phyloP scores from a whole-genome alignment of 1,140 invertebrate species.

The Branchinecta lynchi region DNA sequence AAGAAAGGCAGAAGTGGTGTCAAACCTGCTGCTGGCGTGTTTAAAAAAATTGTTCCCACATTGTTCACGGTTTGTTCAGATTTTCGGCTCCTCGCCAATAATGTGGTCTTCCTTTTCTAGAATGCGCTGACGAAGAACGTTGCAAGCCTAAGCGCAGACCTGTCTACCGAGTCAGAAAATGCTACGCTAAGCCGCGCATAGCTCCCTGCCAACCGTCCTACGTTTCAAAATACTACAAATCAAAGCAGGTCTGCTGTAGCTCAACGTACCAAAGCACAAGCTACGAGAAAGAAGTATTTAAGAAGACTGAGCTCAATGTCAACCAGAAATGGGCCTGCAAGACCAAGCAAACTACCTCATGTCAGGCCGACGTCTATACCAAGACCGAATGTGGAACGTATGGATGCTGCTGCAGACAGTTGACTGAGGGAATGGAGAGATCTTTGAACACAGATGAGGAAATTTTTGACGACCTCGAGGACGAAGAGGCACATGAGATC shows the following conservation, averaged over 20 bases:
- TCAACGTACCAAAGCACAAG: not conserved
- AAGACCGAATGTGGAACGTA: not conserved
- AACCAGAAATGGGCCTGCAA: not conserved
- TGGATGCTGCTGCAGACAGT: not conserved
- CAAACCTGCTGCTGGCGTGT: too few relatives aligned
- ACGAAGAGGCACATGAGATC: too few relatives aligned
- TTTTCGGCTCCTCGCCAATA: too few relatives aligned
- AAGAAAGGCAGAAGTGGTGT: too few relatives aligned
- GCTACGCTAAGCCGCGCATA: not conserved
- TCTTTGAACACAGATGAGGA: too few relatives aligned
- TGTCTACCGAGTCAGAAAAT: not conserved
- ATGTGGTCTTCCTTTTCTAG: not conserved
- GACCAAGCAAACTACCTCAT: not conserved
- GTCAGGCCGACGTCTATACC: not conserved
- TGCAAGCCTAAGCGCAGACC: not conserved
- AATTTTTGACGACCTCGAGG: too few relatives aligned
- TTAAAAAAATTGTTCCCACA: too few relatives aligned
- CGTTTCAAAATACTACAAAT: not conserved
- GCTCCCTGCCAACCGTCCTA: not conserved
- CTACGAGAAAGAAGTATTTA: not conserved
- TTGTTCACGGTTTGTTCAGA: too few relatives aligned
- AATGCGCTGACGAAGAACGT: not conserved
- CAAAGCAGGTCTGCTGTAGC: not conserved
- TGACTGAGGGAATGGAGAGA: not conserved
- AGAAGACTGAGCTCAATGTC: not conserved